These are phyloP conservation scores for Fulica atra DNA, from an alignment of 2,113 vertebrate genomes.

Conservation along the genomic window DNA sequence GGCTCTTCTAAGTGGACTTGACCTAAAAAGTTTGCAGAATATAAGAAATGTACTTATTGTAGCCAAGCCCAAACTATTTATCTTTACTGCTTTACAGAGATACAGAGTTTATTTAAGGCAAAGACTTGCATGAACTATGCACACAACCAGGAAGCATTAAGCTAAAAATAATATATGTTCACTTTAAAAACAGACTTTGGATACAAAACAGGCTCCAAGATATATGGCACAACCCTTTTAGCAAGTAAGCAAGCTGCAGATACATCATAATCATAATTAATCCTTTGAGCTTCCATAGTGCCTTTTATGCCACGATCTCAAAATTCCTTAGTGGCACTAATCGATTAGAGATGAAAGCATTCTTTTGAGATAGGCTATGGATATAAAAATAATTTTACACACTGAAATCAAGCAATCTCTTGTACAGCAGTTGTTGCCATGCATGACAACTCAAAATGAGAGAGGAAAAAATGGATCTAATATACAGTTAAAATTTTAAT, in stretches of 20 bases:
- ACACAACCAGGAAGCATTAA: background rate
- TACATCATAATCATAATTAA: constrained; percentile 2
- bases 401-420: background rate
- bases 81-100: background rate
- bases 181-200: constrained; percentile 10
- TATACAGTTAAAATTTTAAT: background rate
- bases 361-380: background rate
- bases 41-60: background rate
- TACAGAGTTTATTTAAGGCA: background rate
- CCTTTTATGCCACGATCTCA: constrained; percentile 8
- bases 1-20: background rate
- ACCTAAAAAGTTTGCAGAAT: background rate
- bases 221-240: background rate
- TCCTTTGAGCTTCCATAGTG: background rate
- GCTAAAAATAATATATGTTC: background rate
- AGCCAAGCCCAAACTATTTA: background rate
- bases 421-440: background rate
- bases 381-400: constrained; percentile 2
- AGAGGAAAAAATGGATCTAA: background rate
- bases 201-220: background rate
- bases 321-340: background rate
- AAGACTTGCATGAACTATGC: background rate
- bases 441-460: background rate
- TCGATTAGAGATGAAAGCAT: constrained; percentile 7
- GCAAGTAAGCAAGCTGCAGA: background rate